Evolutionary conservation across 2,113 vertebrate species (phyloP), one percentile per base, ranked within the genome.

Genomic region (Oryzias celebensis): DNA sequence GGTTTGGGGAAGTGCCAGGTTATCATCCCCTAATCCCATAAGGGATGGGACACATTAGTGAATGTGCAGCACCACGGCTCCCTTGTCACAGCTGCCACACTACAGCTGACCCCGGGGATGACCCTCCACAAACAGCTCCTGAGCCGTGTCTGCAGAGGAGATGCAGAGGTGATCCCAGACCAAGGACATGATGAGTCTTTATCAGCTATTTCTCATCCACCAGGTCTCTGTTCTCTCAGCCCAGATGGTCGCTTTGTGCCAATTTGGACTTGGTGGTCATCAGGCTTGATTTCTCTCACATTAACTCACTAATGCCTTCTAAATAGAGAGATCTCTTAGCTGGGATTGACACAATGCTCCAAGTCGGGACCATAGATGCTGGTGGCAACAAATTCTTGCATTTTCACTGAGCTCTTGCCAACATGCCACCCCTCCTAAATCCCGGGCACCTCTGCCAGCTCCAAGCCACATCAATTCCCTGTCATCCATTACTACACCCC

Each of bases 221-320:
- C 66, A 65, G 50, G 75, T 83, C 84, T 74, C 80, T 8, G 42
- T 4, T 62, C 62, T 68, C 79, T 63, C 53, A 18, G 65, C 59
- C 73, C 69, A 47, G 7, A 36, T 26, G 62, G 31, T 28, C 22
- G 62, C 51, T 51, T 68, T 52, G 74, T 82, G 83, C 83, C 86
- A 90, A 83, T 51, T 81, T 86, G 86, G 86, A 86, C 70, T 23
- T 56, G 62, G 22, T 73, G 86, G 82, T 80, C 82, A 78, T 23
- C 50, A 28, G 64, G 74, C 85, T 20, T 85, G 60, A 85, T 88
- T 87, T 81, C 82, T 77, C 67, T 69, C 78, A 77, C 84, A 88
- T 90, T 89, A 90, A 78, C 81, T 86, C 80, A 75, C 77, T 87
- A 86, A 89, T 87, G 73, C 77, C 70, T 52, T 60, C 76, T 89